These are phyloP conservation scores for Rhingia campestris DNA, from an alignment of 2,888 invertebrate species.

Conservation along the genomic window DNA sequence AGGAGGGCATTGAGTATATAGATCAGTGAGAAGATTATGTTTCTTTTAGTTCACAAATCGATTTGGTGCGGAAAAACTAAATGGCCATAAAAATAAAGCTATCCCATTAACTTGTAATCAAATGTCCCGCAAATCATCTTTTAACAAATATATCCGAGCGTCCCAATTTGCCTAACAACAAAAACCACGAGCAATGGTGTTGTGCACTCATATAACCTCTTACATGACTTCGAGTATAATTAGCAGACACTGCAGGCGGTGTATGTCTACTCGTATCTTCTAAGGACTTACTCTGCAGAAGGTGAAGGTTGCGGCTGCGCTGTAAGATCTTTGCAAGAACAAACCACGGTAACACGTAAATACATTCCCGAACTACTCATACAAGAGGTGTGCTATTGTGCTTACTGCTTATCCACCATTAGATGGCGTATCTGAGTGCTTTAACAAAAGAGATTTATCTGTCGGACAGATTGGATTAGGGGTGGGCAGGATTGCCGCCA, in stretches of 20 bases:
- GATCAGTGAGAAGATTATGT: too few relatives aligned
- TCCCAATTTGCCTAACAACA: too few relatives aligned
- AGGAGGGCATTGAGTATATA: too few relatives aligned
- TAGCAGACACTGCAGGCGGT: slow-evolving; percentile 50
- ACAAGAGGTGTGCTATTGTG: background rate
- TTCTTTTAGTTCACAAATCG: too few relatives aligned
- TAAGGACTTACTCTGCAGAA: slow-evolving; percentile 8
- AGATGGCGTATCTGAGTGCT: slow-evolving; percentile 29
- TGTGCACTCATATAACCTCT: too few relatives aligned
- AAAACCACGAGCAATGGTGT: too few relatives aligned
- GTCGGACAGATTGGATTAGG: slow-evolving; percentile 55
- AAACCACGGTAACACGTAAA: slow-evolving; percentile 35
- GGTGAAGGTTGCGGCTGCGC: slow-evolving; percentile 33
- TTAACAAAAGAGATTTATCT: slow-evolving; percentile 34
- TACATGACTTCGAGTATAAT: slow-evolving; percentile 16
- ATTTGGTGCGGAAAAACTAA: too few relatives aligned
- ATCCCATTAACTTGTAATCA: too few relatives aligned
- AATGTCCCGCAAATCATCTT: too few relatives aligned
- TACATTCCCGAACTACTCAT: slow-evolving; percentile 13
- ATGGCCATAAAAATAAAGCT: too few relatives aligned
- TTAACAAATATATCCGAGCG: too few relatives aligned
- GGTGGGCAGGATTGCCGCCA: slow-evolving; percentile 44
- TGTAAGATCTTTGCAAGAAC: slow-evolving; percentile 13
- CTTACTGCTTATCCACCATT: slow-evolving; percentile 15
- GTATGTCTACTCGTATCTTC: slow-evolving; percentile 1